Evolutionary conservation across 2,113 vertebrate species (phyloP).

Genomic region (Megaceryle maxima): DNA sequence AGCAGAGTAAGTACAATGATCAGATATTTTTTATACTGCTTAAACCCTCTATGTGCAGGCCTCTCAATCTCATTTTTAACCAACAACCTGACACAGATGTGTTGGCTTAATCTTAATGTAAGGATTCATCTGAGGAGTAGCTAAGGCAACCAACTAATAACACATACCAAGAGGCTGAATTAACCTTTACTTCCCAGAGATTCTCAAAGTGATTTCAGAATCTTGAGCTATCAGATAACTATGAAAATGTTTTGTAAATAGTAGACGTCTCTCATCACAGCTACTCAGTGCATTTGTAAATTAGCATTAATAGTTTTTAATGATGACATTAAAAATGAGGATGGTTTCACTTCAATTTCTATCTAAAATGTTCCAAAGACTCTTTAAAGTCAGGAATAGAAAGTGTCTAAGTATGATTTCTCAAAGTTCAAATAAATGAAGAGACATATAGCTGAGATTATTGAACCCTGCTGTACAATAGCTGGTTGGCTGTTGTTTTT

Average conservation of each 20-base stretch:
- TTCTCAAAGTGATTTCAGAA: neutral
- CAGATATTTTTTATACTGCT: neutral
- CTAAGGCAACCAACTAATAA: slow-evolving; percentile 8
- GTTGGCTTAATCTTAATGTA: neutral
- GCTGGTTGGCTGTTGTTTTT: neutral
- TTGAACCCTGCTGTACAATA: neutral
- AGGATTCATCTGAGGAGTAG: neutral
- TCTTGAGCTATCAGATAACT: neutral
- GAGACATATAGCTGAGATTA: neutral
- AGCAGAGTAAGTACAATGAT: neutral
- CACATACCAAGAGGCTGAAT: neutral
- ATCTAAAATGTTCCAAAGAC: neutral
- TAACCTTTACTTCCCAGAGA: neutral
- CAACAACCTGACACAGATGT: neutral
- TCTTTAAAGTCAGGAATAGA: neutral
- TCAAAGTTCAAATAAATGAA: neutral
- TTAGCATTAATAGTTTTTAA: neutral
- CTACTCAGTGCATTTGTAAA: neutral
- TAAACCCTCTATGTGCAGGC: neutral
- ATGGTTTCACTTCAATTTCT: neutral
- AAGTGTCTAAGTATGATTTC: neutral
- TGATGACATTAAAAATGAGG: neutral
- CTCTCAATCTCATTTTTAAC: neutral
- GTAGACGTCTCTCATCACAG: neutral
- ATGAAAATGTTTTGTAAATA: neutral